These are phyloP conservation scores for Leuciscus idus DNA, from an alignment of 2,113 vertebrate species.

Conservation along the genomic window DNA sequence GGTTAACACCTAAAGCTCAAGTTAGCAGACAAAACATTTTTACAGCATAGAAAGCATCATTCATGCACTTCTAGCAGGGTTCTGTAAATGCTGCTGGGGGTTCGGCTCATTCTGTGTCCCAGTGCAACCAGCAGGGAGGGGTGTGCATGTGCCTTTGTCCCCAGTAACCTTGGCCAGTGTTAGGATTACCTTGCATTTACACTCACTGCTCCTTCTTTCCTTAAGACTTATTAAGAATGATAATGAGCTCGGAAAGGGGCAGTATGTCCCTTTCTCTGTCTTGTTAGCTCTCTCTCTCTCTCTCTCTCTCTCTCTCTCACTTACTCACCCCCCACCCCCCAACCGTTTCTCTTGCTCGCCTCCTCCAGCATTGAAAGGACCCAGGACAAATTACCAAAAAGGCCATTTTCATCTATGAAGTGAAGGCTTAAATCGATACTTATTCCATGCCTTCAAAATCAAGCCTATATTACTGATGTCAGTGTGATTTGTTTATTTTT, in stretches of 20 bases:
- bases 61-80: constrained; percentile 9
- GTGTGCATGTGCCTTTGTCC: constrained; percentile 87
- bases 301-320: constrained; percentile 67
- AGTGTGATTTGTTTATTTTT: constrained; percentile 82
- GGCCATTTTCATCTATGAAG: constrained; percentile 83
- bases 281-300: constrained; percentile 71
- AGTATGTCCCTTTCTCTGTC: constrained; percentile 85
- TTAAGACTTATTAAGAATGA: constrained; percentile 99
- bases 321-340: constrained; percentile 34
- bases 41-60: background rate
- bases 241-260: constrained; percentile 98
- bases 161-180: constrained; percentile 98
- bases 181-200: constrained; percentile 99
- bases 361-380: constrained; percentile 86
- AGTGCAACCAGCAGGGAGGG: constrained; percentile 73
- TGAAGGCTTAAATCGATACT: constrained; percentile 81
- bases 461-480: constrained; percentile 82
- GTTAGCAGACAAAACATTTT: background rate
- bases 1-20: background rate
- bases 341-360: constrained; percentile 42
- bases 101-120: constrained; percentile 11
- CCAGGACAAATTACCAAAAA: constrained; percentile 89
- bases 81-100: constrained; percentile 4
- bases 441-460: constrained; percentile 84
- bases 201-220: constrained; percentile 97